phyloP scores from a whole-genome alignment of 1,140 invertebrate species.

The Drosophila elegans region DNA sequence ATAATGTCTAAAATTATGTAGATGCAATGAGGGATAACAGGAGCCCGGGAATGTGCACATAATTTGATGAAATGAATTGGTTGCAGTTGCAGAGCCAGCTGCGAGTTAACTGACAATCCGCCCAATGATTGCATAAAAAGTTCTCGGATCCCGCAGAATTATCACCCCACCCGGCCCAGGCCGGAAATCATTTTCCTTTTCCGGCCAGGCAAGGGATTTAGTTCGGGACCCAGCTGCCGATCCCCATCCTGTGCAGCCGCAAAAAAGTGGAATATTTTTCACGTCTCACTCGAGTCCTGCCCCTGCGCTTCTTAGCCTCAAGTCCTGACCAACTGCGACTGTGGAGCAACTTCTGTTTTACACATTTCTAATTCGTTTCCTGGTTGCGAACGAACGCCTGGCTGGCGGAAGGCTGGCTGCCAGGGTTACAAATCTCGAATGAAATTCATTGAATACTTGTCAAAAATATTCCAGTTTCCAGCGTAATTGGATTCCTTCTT shows the following conservation, averaged over 20 bases:
- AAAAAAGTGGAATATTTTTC: slow-evolving; percentile 43
- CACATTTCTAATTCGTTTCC: slow-evolving; percentile 81
- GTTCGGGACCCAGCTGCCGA: slow-evolving; percentile 28
- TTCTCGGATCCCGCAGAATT: slow-evolving; percentile 59
- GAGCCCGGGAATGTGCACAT: slow-evolving; percentile 37
- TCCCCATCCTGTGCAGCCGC: slow-evolving; percentile 42
- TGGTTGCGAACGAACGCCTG: slow-evolving; percentile 21
- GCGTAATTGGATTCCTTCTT: slow-evolving; percentile 73
- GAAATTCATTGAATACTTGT: slow-evolving; percentile 83
- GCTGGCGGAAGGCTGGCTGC: slow-evolving; percentile 24
- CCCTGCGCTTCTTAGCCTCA: slow-evolving; percentile 2
- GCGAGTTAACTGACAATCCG: slow-evolving; percentile 66
- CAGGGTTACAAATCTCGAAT: slow-evolving; percentile 69
- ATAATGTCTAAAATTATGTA: slow-evolving; percentile 67
- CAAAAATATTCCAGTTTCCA: slow-evolving; percentile 70
- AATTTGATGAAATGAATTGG: slow-evolving; percentile 67
- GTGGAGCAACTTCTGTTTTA: slow-evolving; percentile 78
- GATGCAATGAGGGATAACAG: slow-evolving; percentile 31
- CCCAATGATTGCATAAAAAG: slow-evolving; percentile 73
- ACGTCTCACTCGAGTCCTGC: slow-evolving; percentile 51
- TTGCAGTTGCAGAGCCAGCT: slow-evolving; percentile 36
- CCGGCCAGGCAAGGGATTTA: slow-evolving; percentile 45
- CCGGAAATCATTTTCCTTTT: slow-evolving; percentile 76
- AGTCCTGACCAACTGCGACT: slow-evolving; percentile 36
- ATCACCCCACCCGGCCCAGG: slow-evolving; percentile 51